Base-by-base conservation (phyloP, 2,113 vertebrate species). In the Callorhinus ursinus region DNA sequence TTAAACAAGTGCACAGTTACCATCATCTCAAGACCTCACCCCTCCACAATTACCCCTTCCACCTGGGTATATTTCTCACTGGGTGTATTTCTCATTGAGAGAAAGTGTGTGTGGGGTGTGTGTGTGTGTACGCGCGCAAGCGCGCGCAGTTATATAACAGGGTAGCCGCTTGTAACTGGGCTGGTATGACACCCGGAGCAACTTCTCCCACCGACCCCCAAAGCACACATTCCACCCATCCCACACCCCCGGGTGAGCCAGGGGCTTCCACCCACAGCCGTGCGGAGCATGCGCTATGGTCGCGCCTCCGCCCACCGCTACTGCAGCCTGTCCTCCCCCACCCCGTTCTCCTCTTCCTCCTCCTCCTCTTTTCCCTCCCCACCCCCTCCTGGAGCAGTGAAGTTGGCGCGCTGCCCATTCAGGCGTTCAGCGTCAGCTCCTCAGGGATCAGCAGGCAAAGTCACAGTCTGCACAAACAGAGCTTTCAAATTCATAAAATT, bases 401-500 rank as follows among this genome's bases (percentile, higher is more conserved):
- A 98, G 98, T 99, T 99, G 99, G 99, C 99, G 98, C 92, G 12
- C 98, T 99, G 99, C 99, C 99, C 98, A 98, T 96, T 98, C 98
- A 99, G 99, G 99, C 99, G 99, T 99, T 99, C 98, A 99, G 99
- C 98, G 97, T 97, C 89, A 96, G 98, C 98, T 99, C 99, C 99
- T 99, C 98, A 92, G 99, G 99, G 99, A 99, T 99, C 99, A 99
- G 99, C 99, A 99, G 98, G 99, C 99, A 99, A 99, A 99, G 99
- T 99, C 99, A 99, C 99, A 99, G 99, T 98, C 99, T 99, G 99
- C 99, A 99, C 99, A 99, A 99, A 99, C 99, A 99, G 99, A 99
- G 99, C 99, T 99, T 99, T 99, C 99, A 99, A 99, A 99, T 99
- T 99, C 99, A 99, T 99, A 99, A 99, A 99, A 99, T 99, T 99